A percentile compares a stretch with the other conserved stretches of the same genome.
Evolutionary conservation across 2,113 vertebrate genomes (phyloP).

Genomic region (Colossoma macropomum): DNA sequence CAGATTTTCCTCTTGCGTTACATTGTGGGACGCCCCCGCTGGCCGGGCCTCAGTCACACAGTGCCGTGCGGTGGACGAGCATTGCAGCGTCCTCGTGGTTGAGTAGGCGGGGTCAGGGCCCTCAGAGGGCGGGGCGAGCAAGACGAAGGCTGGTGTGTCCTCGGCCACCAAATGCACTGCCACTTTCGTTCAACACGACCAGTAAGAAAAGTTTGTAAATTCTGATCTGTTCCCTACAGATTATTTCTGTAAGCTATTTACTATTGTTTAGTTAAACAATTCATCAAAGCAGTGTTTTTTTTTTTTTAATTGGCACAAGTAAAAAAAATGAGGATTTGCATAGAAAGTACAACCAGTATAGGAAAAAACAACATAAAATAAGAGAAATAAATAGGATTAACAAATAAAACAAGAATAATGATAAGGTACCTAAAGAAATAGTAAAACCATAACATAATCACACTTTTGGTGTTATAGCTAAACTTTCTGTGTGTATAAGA

Average conservation of each 20-base stretch:
- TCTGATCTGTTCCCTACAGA: too few species aligned
- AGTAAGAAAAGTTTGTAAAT: slow-evolving; percentile 40
- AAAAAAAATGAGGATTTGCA: too few species aligned
- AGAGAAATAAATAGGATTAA: too few species aligned
- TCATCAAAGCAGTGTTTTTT: too few species aligned
- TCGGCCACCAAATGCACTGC: slow-evolving; percentile 48
- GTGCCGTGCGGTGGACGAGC: slow-evolving; percentile 40
- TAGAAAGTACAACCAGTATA: too few species aligned
- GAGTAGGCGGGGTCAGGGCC: slow-evolving; percentile 59
- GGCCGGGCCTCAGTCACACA: slow-evolving; percentile 49
- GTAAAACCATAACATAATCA: too few species aligned
- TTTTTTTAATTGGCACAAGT: too few species aligned
- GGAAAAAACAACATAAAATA: too few species aligned
- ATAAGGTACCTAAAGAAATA: too few species aligned
- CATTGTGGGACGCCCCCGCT: slow-evolving; percentile 62
- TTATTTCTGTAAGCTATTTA: background rate
- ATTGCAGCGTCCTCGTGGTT: slow-evolving; percentile 44
- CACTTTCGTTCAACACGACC: slow-evolving; percentile 43
- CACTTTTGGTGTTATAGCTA: too few species aligned
- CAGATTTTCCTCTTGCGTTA: slow-evolving; percentile 66
- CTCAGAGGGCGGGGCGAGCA: slow-evolving; percentile 52
- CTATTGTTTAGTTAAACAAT: background rate
- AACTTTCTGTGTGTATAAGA: too few species aligned
- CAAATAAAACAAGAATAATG: too few species aligned
- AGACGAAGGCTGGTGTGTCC: slow-evolving; percentile 57